Conservation (phyloP, 2,797 vertebrate species). For the Smutsia gigantea region DNA sequence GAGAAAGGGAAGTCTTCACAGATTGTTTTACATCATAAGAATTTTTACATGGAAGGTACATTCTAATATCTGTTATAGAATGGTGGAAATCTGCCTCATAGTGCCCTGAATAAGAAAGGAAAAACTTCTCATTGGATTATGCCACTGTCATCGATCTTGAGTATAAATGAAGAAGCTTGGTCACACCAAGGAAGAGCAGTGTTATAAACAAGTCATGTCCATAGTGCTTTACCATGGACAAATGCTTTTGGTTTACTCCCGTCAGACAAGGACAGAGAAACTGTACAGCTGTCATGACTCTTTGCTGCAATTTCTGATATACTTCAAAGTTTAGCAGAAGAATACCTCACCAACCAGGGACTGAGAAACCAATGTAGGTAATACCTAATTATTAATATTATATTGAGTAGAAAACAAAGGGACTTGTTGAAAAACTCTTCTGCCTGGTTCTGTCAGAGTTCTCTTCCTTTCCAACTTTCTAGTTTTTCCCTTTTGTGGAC, state of each 20-base stretch:
- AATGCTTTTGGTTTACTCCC: not conserved
- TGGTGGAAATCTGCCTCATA: not conserved
- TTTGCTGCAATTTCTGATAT: not conserved
- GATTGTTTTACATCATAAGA: constrained; percentile 1
- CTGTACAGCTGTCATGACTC: not conserved
- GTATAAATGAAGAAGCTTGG: not conserved
- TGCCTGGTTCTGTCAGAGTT: not conserved
- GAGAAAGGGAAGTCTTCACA: not conserved
- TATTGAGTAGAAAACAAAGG: constrained; percentile 11
- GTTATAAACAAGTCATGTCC: not conserved
- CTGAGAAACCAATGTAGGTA: not conserved
- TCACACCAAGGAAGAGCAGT: not conserved
- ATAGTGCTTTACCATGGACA: not conserved
- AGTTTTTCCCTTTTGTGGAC: not conserved
- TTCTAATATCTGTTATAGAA: not conserved
- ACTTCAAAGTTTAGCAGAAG: constrained; percentile 1
- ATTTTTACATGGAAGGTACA: not conserved
- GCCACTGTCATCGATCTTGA: not conserved
- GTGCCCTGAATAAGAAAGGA: not conserved
- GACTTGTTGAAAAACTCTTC: constrained; percentile 16
- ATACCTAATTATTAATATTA: not conserved
- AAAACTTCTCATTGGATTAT: not conserved
- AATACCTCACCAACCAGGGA: not conserved
- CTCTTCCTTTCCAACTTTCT: not conserved
- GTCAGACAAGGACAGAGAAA: not conserved